Conservation (phyloP, 1,140 invertebrate species). For the Lordiphosa collinella region DNA sequence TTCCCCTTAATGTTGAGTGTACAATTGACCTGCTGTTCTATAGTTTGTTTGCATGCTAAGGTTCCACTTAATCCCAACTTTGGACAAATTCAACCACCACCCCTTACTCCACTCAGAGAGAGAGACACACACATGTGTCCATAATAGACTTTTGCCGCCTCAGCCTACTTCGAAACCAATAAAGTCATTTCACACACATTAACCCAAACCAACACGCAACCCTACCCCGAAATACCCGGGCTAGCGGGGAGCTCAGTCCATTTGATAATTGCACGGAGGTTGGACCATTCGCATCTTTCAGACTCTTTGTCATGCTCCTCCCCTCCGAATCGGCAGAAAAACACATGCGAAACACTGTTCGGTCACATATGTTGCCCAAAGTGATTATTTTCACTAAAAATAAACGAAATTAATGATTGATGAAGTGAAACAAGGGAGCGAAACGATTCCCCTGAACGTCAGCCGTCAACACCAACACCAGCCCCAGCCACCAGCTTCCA, state of each 20-base stretch:
- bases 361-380: slow-evolving; percentile 71
- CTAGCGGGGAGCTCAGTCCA: slow-evolving; percentile 33
- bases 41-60: slow-evolving; percentile 15
- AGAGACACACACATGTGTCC: slow-evolving; percentile 29
- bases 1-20: too few relatives aligned
- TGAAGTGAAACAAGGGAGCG: slow-evolving; percentile 72
- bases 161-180: slow-evolving; percentile 52
- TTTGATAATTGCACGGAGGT: slow-evolving; percentile 68
- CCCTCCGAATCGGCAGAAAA: slow-evolving; percentile 11
- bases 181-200: slow-evolving; percentile 69
- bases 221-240: neutral
- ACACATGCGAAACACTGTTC: slow-evolving; percentile 63
- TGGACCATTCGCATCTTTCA: slow-evolving; percentile 37
- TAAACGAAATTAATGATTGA: slow-evolving; percentile 76
- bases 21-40: neutral
- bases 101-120: slow-evolving; percentile 3
- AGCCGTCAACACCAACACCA: slow-evolving; percentile 57
- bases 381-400: slow-evolving; percentile 76
- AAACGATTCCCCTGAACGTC: slow-evolving; percentile 26
- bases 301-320: slow-evolving; percentile 42
- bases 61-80: slow-evolving; percentile 32
- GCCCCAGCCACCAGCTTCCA: slow-evolving; percentile 13
- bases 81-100: slow-evolving; percentile 4
- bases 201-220: slow-evolving; percentile 35
- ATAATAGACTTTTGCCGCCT: slow-evolving; percentile 33